Base-by-base conservation (phyloP, 2,797 vertebrate genomes). In the Allobates femoralis region DNA sequence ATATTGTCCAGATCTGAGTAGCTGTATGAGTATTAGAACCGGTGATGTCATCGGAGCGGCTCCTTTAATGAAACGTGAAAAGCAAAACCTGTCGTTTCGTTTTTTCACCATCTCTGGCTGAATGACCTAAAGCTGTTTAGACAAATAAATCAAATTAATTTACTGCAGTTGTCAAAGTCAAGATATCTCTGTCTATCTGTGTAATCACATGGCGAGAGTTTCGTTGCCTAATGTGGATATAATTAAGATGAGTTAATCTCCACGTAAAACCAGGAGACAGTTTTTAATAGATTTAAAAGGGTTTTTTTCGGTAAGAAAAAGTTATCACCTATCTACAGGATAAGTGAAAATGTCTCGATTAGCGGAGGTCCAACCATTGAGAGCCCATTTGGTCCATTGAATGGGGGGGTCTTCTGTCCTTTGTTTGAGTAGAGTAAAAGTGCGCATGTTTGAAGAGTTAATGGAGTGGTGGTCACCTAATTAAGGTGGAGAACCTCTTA, bases 81-180 rank as follows among this genome's bases (percentile, higher is more conserved):
- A 67, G 69, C 37, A 77, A 67, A 85, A 78, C 83, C 75, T 71
- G 83, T 85, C 83, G 58, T n/a, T 69, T 79, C 32, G 46, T 23
- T 78, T 46, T n/a, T 85, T 56, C 18, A 16, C 66, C 18, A 3
- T 23, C 55, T 64, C 15, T 15, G 75, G 16, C 58, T 46, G 50
- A 21, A 19, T 30, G 75, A 85, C 75, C 75, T 71, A 53, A 78
- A 78, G 28, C 75, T 19, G 21, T 78, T 56, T 5, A 56, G 50
- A 79, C 60, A 85, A 85, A 85, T 78, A 78, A 66, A 84, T 84
- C 74, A 84, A 66, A 85, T 85, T 85, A 78, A 78, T 85, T 67
- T 66, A 66, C 58, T 67, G 60, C n/a, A 50, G 18, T 78, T 16
- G 19, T 85, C 46, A 78, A 67, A 34, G 26, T 23, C 60, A 56